These are phyloP conservation scores for Gadus macrocephalus DNA, from an alignment of 2,113 vertebrate species.

Conservation along the genomic window DNA sequence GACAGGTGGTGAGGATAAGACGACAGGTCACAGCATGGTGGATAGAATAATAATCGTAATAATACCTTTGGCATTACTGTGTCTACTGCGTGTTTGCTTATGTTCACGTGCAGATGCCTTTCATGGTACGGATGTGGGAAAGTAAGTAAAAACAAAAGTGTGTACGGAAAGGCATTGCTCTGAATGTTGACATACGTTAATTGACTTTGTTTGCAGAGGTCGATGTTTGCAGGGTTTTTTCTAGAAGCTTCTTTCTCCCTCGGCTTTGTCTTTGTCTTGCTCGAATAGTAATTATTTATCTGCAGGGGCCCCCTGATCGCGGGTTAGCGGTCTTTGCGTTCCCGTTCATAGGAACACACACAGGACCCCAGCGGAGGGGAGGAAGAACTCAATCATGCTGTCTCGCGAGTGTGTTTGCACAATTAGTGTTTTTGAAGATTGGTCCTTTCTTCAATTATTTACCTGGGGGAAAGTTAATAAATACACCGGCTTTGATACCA, in stretches of 20 bases:
- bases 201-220: conserved; percentile 54
- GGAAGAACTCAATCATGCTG: conserved; percentile 12
- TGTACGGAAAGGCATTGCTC: conserved; percentile 45
- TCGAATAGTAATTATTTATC: neutral
- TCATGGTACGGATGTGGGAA: conserved; percentile 40
- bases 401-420: conserved; percentile 45
- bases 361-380: conserved; percentile 1
- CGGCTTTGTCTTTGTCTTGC: neutral
- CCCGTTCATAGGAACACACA: conserved; percentile 26
- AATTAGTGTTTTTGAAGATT: conserved; percentile 47
- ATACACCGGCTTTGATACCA: conserved; percentile 22
- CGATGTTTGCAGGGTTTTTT: conserved; percentile 49
- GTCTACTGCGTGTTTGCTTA: conserved; percentile 45
- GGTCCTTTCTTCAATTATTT: conserved; percentile 29
- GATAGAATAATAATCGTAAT: conserved; percentile 4
- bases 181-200: conserved; percentile 63
- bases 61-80: conserved; percentile 30
- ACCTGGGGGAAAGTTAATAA: conserved; percentile 34
- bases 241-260: conserved; percentile 46
- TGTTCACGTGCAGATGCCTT: conserved; percentile 41
- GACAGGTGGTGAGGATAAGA: conserved; percentile 36
- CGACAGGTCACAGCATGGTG: conserved; percentile 54
- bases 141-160: conserved; percentile 38
- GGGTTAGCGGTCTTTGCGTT: neutral
- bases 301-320: neutral